phyloP scores from a whole-genome alignment of 2,113 vertebrate species.

The Nothocercus nigrocapillus region DNA sequence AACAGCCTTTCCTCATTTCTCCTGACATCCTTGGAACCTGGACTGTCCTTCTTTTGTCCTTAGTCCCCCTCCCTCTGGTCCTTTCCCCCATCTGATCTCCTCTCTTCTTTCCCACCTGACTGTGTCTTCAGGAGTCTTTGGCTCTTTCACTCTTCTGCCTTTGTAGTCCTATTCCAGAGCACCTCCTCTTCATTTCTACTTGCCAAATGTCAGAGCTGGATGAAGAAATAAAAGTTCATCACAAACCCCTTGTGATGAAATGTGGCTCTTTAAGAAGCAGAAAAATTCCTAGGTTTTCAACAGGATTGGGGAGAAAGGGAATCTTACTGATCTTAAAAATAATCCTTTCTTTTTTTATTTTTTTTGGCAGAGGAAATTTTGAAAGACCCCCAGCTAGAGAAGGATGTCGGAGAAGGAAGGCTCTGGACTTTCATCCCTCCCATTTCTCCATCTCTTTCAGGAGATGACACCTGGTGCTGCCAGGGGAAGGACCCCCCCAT shows the following conservation, averaged over 20 bases:
- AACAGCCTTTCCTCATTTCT: background rate
- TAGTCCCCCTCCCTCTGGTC: background rate
- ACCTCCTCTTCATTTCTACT: background rate
- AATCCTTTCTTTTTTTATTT: background rate
- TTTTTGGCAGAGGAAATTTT: background rate
- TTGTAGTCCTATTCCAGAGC: rapidly evolving
- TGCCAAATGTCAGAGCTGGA: background rate
- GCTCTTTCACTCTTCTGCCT: background rate
- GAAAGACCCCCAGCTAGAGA: no score
- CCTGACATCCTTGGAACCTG: background rate
- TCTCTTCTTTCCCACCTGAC: background rate
- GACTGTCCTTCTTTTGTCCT: background rate
- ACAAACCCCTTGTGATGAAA: rapidly evolving
- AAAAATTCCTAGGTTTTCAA: background rate
- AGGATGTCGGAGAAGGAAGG: no score
- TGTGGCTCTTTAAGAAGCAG: background rate
- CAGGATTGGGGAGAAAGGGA: background rate
- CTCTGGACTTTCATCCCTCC: no score
- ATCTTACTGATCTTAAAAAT: background rate
- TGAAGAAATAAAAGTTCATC: background rate
- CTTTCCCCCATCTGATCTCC: background rate
- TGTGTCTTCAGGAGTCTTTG: background rate
- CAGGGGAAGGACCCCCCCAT: background rate
- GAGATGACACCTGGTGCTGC: background rate
- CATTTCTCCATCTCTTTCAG: background rate